Evolutionary conservation across 2,888 invertebrate species (phyloP).

Genomic region (Leptinotarsa tumamoca): DNA sequence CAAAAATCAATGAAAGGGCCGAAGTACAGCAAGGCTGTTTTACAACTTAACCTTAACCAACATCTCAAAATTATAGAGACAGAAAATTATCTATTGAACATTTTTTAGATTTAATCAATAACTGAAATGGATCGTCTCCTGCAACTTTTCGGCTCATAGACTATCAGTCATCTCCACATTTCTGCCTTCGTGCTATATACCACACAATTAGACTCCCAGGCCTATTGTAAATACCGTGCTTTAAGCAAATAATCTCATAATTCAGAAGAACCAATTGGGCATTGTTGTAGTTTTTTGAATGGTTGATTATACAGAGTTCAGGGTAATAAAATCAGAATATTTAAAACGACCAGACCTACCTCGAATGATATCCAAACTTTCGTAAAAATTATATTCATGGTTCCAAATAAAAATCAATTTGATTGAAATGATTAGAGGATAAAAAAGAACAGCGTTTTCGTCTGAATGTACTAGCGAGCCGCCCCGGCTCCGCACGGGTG

Average conservation of each 20-base stretch:
- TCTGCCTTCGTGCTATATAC: slow-evolving; percentile 34
- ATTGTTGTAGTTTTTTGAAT: slow-evolving; percentile 46
- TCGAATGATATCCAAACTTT: not conserved
- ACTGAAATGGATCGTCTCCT: too few relatives aligned
- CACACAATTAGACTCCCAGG: slow-evolving; percentile 46
- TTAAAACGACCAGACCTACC: not conserved
- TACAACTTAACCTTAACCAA: too few relatives aligned
- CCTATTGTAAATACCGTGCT: slow-evolving; percentile 43
- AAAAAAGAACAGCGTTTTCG: too few relatives aligned
- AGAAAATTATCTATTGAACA: too few relatives aligned
- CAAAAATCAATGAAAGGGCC: too few relatives aligned
- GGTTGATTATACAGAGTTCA: slow-evolving; percentile 36
- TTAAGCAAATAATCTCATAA: slow-evolving; percentile 49
- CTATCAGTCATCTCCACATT: slow-evolving; percentile 8
- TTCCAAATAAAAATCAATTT: too few relatives aligned
- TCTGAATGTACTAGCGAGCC: too few relatives aligned
- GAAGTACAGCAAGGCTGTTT: too few relatives aligned
- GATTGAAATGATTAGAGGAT: too few relatives aligned
- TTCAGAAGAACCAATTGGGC: slow-evolving; percentile 35
- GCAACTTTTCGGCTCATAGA: not conserved
- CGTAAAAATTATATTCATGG: not conserved
- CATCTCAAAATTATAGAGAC: too few relatives aligned
- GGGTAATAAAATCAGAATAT: not conserved
- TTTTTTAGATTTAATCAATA: too few relatives aligned
- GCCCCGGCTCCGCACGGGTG: too few relatives aligned